Percentiles rank a stretch among this genome's conserved stretches.
phyloP scores from a whole-genome alignment of 2,113 vertebrate genomes.

The Myiozetetes cayanensis region DNA sequence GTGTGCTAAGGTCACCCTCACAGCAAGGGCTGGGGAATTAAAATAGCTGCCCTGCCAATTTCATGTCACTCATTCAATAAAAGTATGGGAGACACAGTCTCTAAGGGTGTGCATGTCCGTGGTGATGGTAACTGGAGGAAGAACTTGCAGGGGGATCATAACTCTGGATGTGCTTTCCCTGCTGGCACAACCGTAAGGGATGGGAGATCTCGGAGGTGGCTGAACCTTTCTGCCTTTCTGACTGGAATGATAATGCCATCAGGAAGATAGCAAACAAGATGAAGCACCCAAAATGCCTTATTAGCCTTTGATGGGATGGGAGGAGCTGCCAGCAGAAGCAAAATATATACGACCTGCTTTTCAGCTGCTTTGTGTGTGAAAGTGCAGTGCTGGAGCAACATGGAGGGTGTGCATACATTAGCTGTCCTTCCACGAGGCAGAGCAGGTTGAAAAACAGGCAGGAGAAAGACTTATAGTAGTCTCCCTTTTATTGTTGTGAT shows the following conservation, averaged over 20 bases:
- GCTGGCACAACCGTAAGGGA: neutral
- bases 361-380: neutral
- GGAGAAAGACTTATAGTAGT: neutral
- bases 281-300: conserved; percentile 1
- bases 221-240: conserved; percentile 6
- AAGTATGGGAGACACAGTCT: neutral
- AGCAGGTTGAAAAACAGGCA: neutral
- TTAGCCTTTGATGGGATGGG: neutral
- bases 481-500: neutral
- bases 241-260: conserved; percentile 40
- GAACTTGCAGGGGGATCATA: neutral
- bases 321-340: neutral
- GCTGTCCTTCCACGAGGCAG: neutral
- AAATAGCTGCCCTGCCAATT: neutral
- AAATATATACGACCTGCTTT: neutral
- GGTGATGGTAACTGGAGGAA: neutral
- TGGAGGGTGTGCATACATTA: neutral
- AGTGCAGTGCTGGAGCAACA: neutral
- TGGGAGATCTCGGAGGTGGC: neutral
- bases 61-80: neutral
- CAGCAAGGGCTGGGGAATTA: neutral
- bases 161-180: neutral
- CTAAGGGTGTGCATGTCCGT: neutral
- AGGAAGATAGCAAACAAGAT: neutral
- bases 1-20: neutral